Evolutionary conservation across 2,888 invertebrate genomes (phyloP).

Genomic region (Dolichomitus sp.): DNA sequence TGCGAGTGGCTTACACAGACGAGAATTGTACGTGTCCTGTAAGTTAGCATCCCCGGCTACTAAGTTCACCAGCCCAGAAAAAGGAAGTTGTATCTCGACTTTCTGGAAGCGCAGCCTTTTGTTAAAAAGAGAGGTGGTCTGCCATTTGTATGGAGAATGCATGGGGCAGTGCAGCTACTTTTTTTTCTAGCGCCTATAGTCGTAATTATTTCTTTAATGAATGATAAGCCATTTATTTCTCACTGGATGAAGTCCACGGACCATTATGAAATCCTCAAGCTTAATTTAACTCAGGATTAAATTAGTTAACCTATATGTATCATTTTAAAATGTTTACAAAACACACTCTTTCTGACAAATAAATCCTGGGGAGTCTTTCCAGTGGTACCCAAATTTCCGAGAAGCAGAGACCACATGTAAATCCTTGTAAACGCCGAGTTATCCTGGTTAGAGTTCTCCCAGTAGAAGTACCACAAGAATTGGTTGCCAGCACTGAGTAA

Average conservation of each 20-base stretch:
- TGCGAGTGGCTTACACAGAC: constrained; percentile 3
- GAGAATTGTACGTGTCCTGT: background rate
- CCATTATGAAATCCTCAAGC: constrained; percentile 4
- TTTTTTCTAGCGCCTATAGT: too few relatives aligned
- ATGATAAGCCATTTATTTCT: background rate
- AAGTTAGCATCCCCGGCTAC: background rate
- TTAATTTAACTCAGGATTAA: background rate
- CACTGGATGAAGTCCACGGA: background rate
- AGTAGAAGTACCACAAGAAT: constrained; percentile 1
- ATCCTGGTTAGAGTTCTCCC: constrained; percentile 2
- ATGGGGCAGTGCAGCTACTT: background rate
- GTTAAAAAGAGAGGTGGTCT: background rate
- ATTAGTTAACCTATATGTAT: background rate
- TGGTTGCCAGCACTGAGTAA: background rate
- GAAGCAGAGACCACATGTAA: constrained; percentile 13
- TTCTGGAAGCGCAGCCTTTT: background rate
- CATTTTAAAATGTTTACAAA: background rate
- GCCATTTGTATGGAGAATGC: background rate
- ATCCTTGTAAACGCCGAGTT: constrained; percentile 27
- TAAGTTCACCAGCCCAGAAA: background rate
- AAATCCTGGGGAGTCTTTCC: background rate
- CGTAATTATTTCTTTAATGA: constrained; percentile 1
- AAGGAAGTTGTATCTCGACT: background rate
- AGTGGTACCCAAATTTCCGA: background rate
- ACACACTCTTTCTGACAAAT: background rate